phyloP scores from a whole-genome alignment of 2,113 vertebrate genomes.

The Nesoenas mayeri region DNA sequence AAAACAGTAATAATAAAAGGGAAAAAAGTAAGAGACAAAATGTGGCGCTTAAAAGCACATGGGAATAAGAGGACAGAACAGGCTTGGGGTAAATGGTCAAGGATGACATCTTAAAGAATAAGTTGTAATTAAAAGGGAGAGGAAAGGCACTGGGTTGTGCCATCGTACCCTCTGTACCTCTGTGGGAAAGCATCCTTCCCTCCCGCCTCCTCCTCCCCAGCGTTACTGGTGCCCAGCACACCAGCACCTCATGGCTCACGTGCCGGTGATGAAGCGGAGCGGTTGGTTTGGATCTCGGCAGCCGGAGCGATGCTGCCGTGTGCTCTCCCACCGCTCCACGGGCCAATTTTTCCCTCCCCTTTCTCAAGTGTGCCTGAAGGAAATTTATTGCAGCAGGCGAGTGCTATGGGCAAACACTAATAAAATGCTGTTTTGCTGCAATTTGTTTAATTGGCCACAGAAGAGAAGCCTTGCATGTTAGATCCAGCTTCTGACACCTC shows the following conservation, averaged over 20 bases:
- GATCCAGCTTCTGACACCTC: conserved; percentile 57
- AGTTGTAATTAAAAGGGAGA: background rate
- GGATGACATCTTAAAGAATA: background rate
- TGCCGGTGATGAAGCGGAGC: conserved; percentile 83
- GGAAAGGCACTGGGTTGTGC: background rate
- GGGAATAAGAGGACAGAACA: background rate
- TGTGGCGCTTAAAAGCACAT: background rate
- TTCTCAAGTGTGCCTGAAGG: conserved; percentile 80
- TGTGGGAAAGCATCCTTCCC: background rate
- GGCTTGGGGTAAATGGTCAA: background rate
- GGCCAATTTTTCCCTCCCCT: conserved; percentile 79
- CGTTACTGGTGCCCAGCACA: background rate
- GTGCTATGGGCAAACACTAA: conserved; percentile 90
- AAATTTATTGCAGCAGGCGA: conserved; percentile 86
- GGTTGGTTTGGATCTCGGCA: conserved; percentile 81
- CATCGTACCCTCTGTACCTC: background rate
- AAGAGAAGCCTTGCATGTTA: conserved; percentile 77
- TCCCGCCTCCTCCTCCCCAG: background rate
- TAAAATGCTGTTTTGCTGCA: conserved; percentile 93
- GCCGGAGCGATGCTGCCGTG: conserved; percentile 79
- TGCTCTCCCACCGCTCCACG: conserved; percentile 82
- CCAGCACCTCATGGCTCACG: conserved; percentile 66
- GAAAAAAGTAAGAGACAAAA: background rate
- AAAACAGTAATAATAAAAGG: background rate
- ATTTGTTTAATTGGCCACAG: conserved; percentile 96